phyloP scores from a whole-genome alignment of 1,140 invertebrate species.

The Palaemon carinicauda region DNA sequence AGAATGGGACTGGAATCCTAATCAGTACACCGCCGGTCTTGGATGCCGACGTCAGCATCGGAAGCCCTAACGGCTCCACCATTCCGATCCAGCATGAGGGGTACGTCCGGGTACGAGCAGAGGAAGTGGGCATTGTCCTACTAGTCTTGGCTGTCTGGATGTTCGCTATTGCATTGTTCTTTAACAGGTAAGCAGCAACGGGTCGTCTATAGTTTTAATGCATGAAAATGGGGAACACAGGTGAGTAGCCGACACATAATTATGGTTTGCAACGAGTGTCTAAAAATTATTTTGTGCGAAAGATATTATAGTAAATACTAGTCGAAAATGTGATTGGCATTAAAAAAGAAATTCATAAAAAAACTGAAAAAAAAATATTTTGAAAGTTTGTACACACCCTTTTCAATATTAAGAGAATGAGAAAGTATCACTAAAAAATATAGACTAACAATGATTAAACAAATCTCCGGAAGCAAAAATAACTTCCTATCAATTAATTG shows the following conservation, averaged over 20 bases:
- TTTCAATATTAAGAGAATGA: no score
- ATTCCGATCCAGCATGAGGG: neutral
- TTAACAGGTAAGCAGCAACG: slow-evolving; percentile 29
- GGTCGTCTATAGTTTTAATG: neutral
- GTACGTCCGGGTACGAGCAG: slow-evolving; percentile 24
- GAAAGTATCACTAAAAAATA: no score
- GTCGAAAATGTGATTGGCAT: neutral
- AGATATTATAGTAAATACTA: neutral
- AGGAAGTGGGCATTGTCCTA: slow-evolving; percentile 42
- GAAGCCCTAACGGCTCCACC: neutral
- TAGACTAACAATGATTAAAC: no score
- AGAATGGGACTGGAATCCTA: neutral
- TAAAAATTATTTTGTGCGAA: neutral
- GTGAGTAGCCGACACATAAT: no score
- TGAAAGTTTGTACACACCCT: no score
- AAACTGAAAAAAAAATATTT: no score
- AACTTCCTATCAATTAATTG: no score
- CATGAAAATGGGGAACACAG: no score
- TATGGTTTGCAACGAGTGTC: no score
- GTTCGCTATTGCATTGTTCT: slow-evolving; percentile 46
- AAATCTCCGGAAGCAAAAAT: no score
- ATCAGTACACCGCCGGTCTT: slow-evolving; percentile 36
- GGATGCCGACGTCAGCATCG: slow-evolving; percentile 12
- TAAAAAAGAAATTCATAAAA: no score
- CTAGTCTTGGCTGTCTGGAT: slow-evolving; percentile 44